Evolutionary conservation across 2,797 vertebrate genomes (phyloP).

Genomic region (Cichlasoma orientale): DNA sequence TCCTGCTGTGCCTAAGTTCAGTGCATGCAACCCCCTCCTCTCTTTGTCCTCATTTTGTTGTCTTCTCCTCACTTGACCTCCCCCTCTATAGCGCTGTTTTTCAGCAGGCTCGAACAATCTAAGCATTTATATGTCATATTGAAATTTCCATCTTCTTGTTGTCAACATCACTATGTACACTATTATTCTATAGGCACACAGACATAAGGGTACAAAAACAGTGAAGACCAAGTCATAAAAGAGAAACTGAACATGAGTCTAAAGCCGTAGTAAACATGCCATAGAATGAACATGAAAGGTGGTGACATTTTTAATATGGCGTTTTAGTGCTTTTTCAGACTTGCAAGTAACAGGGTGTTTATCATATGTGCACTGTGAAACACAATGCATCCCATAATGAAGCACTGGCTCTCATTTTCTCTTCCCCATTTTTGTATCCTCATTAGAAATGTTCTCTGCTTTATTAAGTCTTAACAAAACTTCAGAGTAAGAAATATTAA

Average conservation of each 20-base stretch:
- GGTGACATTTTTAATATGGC: background rate
- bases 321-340: background rate
- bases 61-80: slow-evolving; percentile 47
- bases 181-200: background rate
- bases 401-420: no score
- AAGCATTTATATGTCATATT: background rate
- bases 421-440: no score
- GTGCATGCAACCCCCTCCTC: slow-evolving; percentile 29
- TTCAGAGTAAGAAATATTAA: background rate
- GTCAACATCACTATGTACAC: background rate
- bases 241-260: background rate
- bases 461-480: background rate
- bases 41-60: slow-evolving; percentile 54
- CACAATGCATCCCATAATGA: background rate
- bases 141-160: background rate
- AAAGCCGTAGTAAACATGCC: background rate
- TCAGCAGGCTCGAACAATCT: background rate
- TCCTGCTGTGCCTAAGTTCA: slow-evolving; percentile 34
- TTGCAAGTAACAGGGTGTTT: background rate
- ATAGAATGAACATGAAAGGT: background rate
- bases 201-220: background rate
- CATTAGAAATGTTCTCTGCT: no score
- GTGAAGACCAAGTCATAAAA: background rate
- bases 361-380: background rate
- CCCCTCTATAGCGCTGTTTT: slow-evolving; percentile 10